A percentile compares a stretch with the other conserved stretches of the same genome.
Evolutionary conservation across 1,140 invertebrate species (phyloP).

Genomic region (Triops cancriformis): DNA sequence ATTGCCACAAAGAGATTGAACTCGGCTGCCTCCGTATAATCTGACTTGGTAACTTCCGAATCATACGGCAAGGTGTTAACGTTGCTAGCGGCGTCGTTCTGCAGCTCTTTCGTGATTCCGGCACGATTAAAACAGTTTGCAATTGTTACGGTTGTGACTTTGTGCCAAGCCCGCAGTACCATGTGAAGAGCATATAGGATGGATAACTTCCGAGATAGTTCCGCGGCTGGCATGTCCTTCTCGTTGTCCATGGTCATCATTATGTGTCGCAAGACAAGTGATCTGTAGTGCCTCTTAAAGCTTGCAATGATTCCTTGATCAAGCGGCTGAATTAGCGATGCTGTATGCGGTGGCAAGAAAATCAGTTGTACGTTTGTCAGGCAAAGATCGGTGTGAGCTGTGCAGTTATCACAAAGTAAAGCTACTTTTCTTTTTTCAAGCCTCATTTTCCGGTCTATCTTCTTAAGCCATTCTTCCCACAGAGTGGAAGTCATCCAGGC

Average conservation of each 20-base stretch:
- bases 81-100: neutral
- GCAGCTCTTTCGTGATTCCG: neutral
- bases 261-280: neutral
- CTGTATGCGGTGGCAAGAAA: constrained; percentile 43
- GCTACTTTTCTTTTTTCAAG: too few relatives aligned
- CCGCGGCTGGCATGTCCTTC: neutral
- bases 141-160: constrained; percentile 16
- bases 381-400: constrained; percentile 36
- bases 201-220: neutral
- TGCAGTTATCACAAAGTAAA: constrained; percentile 45
- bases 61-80: neutral
- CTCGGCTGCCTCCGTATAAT: neutral
- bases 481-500: too few relatives aligned
- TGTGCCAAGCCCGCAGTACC: constrained; percentile 20
- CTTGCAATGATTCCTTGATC: constrained; percentile 41
- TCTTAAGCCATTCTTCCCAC: too few relatives aligned
- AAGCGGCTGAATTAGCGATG: constrained; percentile 41
- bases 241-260: neutral
- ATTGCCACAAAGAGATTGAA: too few relatives aligned
- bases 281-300: constrained; percentile 32
- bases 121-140: constrained; percentile 25
- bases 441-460: too few relatives aligned
- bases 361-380: constrained; percentile 38
- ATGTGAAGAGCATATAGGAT: constrained; percentile 22
- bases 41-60: neutral